phyloP scores from a whole-genome alignment of 2,888 invertebrate species.

The Eupithecia vulgata region DNA sequence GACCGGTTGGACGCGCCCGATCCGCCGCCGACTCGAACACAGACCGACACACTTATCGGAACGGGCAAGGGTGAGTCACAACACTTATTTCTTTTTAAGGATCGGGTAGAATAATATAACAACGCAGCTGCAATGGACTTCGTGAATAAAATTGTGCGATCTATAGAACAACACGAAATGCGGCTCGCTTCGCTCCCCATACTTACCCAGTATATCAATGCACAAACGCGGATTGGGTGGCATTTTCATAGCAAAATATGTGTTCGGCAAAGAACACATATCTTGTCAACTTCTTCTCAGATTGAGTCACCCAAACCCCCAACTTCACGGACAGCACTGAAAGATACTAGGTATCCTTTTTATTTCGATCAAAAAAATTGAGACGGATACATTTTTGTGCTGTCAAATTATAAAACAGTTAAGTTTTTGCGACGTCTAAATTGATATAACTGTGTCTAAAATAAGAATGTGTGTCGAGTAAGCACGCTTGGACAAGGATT shows the following conservation, averaged over 20 bases:
- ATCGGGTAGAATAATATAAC: background rate
- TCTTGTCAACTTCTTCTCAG: background rate
- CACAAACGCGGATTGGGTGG: background rate
- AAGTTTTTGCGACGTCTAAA: too few species aligned
- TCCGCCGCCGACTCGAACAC: constrained; percentile 55
- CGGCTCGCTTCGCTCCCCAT: background rate
- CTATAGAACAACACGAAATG: background rate
- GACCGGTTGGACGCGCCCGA: constrained; percentile 63
- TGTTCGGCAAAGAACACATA: background rate
- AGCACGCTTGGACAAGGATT: too few species aligned
- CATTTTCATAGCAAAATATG: background rate
- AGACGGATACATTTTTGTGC: too few species aligned
- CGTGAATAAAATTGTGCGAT: background rate
- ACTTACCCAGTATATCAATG: background rate
- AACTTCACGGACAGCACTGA: too few species aligned
- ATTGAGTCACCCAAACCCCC: background rate
- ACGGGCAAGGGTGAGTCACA: constrained; percentile 51
- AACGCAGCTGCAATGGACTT: background rate
- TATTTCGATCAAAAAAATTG: too few species aligned
- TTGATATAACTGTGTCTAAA: too few species aligned
- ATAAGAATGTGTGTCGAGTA: too few species aligned
- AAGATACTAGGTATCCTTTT: too few species aligned
- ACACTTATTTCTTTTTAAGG: background rate
- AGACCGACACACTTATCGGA: constrained; percentile 66
- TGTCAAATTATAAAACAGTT: too few species aligned